Evolutionary conservation across 2,113 vertebrate genomes (phyloP), one percentile per base, ranked within the genome.

Genomic region (Plectropomus leopardus): DNA sequence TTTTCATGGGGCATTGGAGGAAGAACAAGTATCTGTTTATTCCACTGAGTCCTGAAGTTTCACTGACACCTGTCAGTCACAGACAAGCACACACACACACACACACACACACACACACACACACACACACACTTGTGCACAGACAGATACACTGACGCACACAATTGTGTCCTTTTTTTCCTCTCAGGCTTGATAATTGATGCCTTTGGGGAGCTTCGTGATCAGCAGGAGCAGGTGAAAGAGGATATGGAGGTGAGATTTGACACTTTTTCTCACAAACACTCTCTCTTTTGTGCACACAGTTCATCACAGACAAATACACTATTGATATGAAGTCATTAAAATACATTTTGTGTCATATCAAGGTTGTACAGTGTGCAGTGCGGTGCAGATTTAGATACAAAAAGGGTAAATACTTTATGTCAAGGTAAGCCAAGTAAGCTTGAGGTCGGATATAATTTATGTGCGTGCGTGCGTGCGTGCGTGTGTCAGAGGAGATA

Each of bases 221-320:
- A 94, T 83, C 93, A 94, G 63, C 93, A 94, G 78, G 93, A 94
- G 79, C 93, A 94, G 73, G 93, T 94, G 80, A 94, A 94, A 58
- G 89, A 93, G 54, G 93, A 94, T 67, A 94, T 94, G 93, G 93
- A 93, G 91, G 93, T 92, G 64, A 83, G 82, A 48, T 65, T 17
- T 51, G 24, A 70, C 53, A 44, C 19, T 47, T 48, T n/a, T 9
- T 19, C 9, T 42, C 17, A 30, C 2, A 60, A 17, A 72, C 4
- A 64, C 34, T 2, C 4, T 36, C 13, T 57, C 30, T 53, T 34
- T 19, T 23, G 17, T n/a, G 23, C n/a, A 36, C 24, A 73, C 7
- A 13, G 28, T 76, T 47, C 19, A 66, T 23, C 4, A 24, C 4
- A 30, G 7, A 23, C n/a, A 23, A 6, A 1, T 0, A 44, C 34